phyloP scores from a whole-genome alignment of 2,113 vertebrate genomes.

The Daphoenositta chrysoptera region DNA sequence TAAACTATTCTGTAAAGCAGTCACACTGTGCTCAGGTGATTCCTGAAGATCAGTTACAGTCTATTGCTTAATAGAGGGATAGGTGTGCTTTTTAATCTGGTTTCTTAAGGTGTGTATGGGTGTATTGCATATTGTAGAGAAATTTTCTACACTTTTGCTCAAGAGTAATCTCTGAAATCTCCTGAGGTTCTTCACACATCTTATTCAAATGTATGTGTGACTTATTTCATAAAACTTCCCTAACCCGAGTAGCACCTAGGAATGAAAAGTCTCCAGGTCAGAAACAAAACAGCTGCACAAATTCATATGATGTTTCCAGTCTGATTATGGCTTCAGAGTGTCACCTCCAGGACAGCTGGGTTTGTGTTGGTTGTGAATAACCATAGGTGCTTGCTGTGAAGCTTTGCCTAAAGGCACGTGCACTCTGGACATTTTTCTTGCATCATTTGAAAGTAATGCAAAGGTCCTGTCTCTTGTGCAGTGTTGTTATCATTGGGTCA shows the following conservation, averaged over 20 bases:
- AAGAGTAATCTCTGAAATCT: background rate
- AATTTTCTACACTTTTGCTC: background rate
- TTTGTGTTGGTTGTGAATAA: background rate
- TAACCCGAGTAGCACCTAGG: background rate
- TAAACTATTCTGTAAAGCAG: background rate
- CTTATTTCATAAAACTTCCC: background rate
- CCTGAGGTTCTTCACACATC: background rate
- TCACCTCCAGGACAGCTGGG: background rate
- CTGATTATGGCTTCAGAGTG: background rate
- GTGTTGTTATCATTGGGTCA: background rate
- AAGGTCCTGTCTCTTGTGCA: background rate
- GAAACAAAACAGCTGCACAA: background rate
- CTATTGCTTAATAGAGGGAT: background rate
- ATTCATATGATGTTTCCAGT: background rate
- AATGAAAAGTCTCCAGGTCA: background rate
- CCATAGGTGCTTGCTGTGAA: background rate
- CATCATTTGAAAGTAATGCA: background rate
- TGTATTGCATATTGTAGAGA: background rate
- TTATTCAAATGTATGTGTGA: background rate
- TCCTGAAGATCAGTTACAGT: background rate
- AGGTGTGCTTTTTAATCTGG: background rate
- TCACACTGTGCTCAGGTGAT: background rate
- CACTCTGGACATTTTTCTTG: background rate
- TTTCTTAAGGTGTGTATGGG: accelerated
- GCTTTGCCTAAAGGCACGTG: background rate